Evolutionary conservation across 2,797 vertebrate species (phyloP).

Genomic region (Calcarius lapponicus): DNA sequence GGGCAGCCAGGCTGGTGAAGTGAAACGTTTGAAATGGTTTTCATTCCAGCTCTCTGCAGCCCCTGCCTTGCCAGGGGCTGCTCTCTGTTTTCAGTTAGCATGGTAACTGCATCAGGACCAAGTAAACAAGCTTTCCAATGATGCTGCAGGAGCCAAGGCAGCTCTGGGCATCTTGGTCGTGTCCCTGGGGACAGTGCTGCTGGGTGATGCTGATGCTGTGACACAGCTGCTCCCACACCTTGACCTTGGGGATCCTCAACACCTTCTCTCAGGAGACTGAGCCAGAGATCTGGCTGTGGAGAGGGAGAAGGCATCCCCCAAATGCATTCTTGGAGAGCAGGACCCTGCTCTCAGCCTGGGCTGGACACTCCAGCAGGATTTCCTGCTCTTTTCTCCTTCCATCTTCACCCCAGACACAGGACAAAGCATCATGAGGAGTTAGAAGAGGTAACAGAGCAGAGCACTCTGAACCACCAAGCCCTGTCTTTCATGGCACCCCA

Average conservation of each 20-base stretch:
- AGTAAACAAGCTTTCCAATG: neutral
- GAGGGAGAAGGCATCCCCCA: neutral
- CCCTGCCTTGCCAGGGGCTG: neutral
- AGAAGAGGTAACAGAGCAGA: neutral
- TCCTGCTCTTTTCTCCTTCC: neutral
- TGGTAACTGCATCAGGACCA: neutral
- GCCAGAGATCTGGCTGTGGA: neutral
- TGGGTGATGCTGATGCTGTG: neutral
- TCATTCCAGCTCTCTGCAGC: constrained; percentile 13
- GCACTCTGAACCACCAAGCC: neutral
- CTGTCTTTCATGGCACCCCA: neutral
- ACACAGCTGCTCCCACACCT: neutral
- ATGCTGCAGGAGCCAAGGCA: neutral
- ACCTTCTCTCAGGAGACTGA: neutral
- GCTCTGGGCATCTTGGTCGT: neutral
- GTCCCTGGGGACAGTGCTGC: neutral
- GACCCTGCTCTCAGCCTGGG: neutral
- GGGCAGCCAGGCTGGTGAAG: neutral
- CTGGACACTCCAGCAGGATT: neutral
- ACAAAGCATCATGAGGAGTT: neutral
- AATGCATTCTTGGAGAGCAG: neutral
- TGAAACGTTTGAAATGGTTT: constrained; percentile 23
- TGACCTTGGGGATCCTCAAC: neutral
- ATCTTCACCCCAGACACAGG: neutral
- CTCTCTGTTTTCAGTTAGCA: neutral